Conservation (phyloP, 2,797 vertebrate genomes). For the Acrossocheilus fasciatus region DNA sequence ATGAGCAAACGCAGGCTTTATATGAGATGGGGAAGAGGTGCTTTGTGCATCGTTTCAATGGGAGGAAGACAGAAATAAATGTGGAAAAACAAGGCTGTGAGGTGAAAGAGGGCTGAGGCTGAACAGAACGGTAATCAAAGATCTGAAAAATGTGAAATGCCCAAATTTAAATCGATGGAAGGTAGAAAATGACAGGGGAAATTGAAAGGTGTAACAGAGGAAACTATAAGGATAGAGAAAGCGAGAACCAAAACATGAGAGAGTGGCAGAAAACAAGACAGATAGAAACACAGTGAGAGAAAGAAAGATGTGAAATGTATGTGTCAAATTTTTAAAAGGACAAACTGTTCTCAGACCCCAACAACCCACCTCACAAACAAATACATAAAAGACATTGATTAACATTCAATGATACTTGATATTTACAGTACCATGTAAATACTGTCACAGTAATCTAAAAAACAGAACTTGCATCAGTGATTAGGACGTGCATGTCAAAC, state of each 20-base stretch:
- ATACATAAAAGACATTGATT: background rate
- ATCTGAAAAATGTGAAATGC: slow-evolving; percentile 26
- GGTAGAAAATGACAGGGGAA: slow-evolving; percentile 19
- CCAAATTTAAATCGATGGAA: background rate
- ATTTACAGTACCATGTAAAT: background rate
- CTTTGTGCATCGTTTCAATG: background rate
- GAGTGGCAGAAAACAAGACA: background rate
- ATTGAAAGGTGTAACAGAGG: slow-evolving; percentile 16
- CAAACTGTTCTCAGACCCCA: background rate
- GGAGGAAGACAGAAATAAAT: slow-evolving; percentile 8
- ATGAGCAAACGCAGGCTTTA: slow-evolving; percentile 6
- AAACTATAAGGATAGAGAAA: slow-evolving; percentile 34
- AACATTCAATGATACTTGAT: no score
- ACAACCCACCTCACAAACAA: background rate
- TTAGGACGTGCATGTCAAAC: background rate
- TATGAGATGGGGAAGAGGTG: background rate
- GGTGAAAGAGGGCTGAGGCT: background rate
- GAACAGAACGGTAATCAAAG: background rate
- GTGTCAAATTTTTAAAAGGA: background rate
- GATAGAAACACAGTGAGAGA: background rate
- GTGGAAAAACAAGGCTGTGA: slow-evolving; percentile 5
- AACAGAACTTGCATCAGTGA: background rate
- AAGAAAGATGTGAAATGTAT: background rate
- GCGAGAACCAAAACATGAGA: background rate
- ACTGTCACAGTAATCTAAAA: background rate